These are phyloP conservation scores for Cephalopachus bancanus DNA, from an alignment of 2,797 vertebrate species.

Conservation along the genomic window DNA sequence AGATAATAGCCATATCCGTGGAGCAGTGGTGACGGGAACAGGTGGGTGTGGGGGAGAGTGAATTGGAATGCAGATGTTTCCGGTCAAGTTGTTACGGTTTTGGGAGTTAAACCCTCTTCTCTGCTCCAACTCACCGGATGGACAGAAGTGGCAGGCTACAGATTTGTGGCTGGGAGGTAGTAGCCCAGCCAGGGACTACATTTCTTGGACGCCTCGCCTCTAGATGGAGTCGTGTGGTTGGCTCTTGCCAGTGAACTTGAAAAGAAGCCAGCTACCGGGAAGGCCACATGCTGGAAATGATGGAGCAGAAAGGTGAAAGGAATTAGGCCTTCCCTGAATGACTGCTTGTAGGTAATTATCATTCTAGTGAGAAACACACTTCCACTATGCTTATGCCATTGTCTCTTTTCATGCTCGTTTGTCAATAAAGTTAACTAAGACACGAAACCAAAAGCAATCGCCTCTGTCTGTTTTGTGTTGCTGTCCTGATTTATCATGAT, in stretches of 20 bases:
- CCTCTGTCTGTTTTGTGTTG: no score
- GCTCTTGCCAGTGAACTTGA: neutral
- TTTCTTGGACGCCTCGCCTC: neutral
- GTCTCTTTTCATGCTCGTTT: neutral
- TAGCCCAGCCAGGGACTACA: no score
- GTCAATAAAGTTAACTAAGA: neutral
- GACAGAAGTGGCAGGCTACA: neutral
- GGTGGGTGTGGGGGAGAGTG: neutral
- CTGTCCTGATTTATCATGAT: no score
- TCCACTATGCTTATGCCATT: neutral
- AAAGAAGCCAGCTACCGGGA: neutral
- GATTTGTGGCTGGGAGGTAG: no score
- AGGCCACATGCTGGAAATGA: neutral
- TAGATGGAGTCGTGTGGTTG: neutral
- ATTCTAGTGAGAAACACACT: neutral
- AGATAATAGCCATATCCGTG: neutral
- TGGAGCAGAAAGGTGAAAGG: neutral
- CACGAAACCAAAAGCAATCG: neutral
- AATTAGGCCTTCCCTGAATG: neutral
- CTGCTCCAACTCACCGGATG: neutral
- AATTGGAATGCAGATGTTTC: neutral
- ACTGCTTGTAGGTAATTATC: neutral
- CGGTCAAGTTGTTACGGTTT: neutral
- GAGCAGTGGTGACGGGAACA: neutral
- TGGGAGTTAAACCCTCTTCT: neutral